These are phyloP conservation scores for Scolopax mira DNA, from an alignment of 2,113 vertebrate genomes.

Conservation along the genomic window DNA sequence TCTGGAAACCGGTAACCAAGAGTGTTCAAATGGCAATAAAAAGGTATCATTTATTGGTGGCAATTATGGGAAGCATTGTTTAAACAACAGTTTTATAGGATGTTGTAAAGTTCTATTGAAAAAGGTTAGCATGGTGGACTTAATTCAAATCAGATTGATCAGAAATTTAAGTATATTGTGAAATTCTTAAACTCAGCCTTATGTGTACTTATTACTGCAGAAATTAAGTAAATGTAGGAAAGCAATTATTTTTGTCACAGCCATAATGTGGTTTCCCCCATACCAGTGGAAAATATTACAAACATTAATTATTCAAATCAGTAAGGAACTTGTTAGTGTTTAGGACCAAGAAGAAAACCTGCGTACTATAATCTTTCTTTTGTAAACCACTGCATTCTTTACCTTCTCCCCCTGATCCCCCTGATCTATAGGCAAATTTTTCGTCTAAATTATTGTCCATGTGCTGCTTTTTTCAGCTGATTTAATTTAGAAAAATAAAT, in stretches of 20 bases:
- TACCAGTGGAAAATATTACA: constrained; percentile 2
- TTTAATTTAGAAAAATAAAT: not conserved
- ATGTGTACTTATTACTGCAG: not conserved
- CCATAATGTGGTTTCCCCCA: not conserved
- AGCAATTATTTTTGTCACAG: not conserved
- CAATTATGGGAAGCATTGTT: constrained; percentile 57
- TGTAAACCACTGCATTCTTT: not conserved
- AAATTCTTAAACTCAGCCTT: constrained; percentile 38
- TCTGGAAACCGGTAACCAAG: constrained; percentile 28
- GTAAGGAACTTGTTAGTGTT: not conserved
- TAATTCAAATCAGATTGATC: constrained; percentile 55
- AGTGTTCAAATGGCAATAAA: constrained; percentile 52
- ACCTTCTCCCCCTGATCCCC: not conserved
- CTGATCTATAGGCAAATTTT: not conserved
- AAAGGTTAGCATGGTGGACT: constrained; percentile 26
- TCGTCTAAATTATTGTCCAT: not conserved
- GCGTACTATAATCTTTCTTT: not conserved
- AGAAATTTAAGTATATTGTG: constrained; percentile 36
- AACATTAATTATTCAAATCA: not conserved
- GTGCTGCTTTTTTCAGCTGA: not conserved
- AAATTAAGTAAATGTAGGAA: constrained; percentile 38
- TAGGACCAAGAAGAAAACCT: not conserved
- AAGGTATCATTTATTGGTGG: constrained; percentile 57
- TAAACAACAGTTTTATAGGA: constrained; percentile 57
- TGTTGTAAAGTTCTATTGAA: constrained; percentile 53